Percentiles rank a stretch among this genome's conserved stretches.
phyloP scores from a whole-genome alignment of 2,888 invertebrate genomes.

The Eilema griseolum region DNA sequence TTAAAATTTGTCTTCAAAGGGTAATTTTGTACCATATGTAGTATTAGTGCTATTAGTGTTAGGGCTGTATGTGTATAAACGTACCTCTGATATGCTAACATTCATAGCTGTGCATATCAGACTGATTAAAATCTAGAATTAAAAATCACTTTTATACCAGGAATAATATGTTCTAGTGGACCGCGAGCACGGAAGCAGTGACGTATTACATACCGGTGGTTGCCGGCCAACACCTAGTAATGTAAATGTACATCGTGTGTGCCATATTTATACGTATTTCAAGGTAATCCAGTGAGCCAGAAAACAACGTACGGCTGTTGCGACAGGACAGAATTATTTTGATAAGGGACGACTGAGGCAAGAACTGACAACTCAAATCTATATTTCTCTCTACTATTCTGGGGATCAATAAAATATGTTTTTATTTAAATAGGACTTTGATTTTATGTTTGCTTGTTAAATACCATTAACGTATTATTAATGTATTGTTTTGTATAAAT shows the following conservation, averaged over 20 bases:
- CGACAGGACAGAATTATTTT: conserved; percentile 56
- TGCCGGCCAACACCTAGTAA: neutral
- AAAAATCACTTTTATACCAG: no score
- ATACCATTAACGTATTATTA: neutral
- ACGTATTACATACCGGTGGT: neutral
- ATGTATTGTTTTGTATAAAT: neutral
- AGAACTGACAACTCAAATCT: conserved; percentile 69
- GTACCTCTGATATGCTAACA: no score
- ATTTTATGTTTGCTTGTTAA: neutral
- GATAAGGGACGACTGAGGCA: conserved; percentile 66
- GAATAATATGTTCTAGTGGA: neutral
- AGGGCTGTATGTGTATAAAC: no score
- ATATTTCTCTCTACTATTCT: conserved; percentile 55
- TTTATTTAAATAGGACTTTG: conserved; percentile 15
- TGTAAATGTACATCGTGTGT: conserved; percentile 22
- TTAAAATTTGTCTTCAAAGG: no score
- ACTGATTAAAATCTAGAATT: no score
- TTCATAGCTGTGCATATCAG: no score
- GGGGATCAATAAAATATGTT: conserved; percentile 34
- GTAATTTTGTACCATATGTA: no score
- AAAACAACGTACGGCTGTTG: conserved; percentile 63
- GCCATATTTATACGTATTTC: conserved; percentile 44
- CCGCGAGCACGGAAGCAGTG: no score
- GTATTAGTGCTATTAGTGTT: no score
- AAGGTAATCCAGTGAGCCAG: conserved; percentile 61